Evolutionary conservation across 2,113 vertebrate genomes (phyloP), one percentile per base, ranked within the genome.

Genomic region (Mugil cephalus): DNA sequence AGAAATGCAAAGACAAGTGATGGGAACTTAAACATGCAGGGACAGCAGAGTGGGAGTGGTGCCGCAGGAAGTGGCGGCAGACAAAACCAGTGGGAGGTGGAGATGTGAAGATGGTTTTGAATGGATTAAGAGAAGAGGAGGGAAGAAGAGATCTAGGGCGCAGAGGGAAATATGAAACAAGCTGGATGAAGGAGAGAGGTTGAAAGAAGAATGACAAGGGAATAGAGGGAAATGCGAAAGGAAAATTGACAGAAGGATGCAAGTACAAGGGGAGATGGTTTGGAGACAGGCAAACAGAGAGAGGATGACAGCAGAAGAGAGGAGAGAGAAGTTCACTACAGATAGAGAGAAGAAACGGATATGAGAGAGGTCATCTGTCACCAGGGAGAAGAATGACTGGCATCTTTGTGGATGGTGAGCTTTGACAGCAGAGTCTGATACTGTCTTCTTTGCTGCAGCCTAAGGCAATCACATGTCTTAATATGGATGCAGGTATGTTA

Each of bases 321-420:
- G 45, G 50, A 76, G 55, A 48, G 38, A 71, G 40, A 38, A 75
- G 66, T 46, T 34, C 46, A 59, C 51, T 64, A 45, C 79, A 76
- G 63, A 75, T 45, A 50, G 12, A 58, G 69, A 76, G 74, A 63
- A 64, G 79, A 73, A 72, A 43, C 38, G 17, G n/a, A 67, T 74
- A 74, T 80, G 74, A 84, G 81, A 72, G 82, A 90, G 87, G 88
- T 90, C 85, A 87, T 73, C 80, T 73, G 75, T 78, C 77, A 13
- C 67, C 7, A 11, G 50, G 62, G 73, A 82, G 61, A 59, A 4
- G 6, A 4, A 62, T 91, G 89, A 87, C 71, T 89, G 89, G 85
- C 87, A 83, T 76, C 47, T 71, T 38, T 64, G 50, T 72, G 67
- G 56, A 79, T 62, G 68, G 69, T 70, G 59, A 73, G 77, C 55